Conservation (phyloP, 2,888 invertebrate species). For the Cetonia aurata region DNA sequence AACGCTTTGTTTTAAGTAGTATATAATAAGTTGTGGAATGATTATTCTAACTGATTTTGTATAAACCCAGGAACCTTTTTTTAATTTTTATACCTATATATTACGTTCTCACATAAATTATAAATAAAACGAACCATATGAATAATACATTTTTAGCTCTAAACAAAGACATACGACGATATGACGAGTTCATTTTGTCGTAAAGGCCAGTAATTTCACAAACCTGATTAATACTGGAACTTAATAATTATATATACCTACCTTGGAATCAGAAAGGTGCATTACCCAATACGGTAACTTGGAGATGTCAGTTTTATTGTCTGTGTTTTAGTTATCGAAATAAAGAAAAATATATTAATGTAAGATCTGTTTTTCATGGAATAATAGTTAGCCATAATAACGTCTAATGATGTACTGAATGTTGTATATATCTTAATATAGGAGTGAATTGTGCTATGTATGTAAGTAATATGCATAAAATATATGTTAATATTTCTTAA, state of each 20-base stretch:
- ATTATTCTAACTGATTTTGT: too few species aligned
- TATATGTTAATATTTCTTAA: slow-evolving; percentile 47
- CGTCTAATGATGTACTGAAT: slow-evolving; percentile 39
- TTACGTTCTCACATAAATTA: too few species aligned
- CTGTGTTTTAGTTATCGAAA: slow-evolving; percentile 5
- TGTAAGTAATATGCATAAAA: slow-evolving; percentile 40
- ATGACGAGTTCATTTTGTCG: not conserved
- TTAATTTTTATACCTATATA: too few species aligned
- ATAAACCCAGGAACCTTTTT: too few species aligned
- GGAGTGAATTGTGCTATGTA: slow-evolving; percentile 35
- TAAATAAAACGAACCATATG: too few species aligned
- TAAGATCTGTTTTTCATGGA: slow-evolving; percentile 31
- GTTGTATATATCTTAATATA: slow-evolving; percentile 42
- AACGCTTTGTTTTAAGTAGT: too few species aligned
- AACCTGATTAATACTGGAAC: not conserved
- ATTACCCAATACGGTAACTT: too few species aligned
- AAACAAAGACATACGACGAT: too few species aligned
- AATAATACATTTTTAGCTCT: too few species aligned
- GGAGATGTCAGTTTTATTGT: not conserved
- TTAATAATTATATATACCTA: slow-evolving; percentile 1
- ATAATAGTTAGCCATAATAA: slow-evolving; percentile 25
- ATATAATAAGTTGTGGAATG: too few species aligned
- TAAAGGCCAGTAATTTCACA: slow-evolving; percentile 29
- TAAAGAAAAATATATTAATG: slow-evolving; percentile 7
- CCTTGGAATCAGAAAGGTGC: not conserved